Percentiles rank a stretch among this genome's conserved stretches.
phyloP scores from a whole-genome alignment of 1,140 invertebrate genomes.

The Bilobella aurantiaca region DNA sequence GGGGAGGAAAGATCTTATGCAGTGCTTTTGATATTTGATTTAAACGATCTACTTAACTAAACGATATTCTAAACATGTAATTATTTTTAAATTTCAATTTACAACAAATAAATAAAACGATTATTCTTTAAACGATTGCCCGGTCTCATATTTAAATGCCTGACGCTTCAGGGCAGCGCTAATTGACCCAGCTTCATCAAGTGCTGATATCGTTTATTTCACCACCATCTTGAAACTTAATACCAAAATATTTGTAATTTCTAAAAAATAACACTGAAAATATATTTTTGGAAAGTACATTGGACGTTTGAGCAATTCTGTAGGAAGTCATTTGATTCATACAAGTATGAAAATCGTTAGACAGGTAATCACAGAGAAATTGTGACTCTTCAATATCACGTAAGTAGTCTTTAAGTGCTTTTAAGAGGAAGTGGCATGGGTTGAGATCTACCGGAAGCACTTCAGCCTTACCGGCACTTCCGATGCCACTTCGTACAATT shows the following conservation, averaged over 20 bases:
- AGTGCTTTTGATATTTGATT: too few species aligned
- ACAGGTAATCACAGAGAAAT: background rate
- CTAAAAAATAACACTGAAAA: background rate
- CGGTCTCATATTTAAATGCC: too few species aligned
- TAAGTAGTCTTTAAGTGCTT: background rate
- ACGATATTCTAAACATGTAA: too few species aligned
- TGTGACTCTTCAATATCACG: background rate
- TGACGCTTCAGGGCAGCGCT: too few species aligned
- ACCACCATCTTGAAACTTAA: too few species aligned
- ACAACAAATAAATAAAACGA: too few species aligned
- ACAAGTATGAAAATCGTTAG: background rate
- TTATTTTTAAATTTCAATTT: too few species aligned
- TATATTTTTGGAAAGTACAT: background rate
- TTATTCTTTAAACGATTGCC: too few species aligned
- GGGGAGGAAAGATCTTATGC: too few species aligned
- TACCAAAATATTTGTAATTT: background rate
- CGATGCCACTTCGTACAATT: background rate
- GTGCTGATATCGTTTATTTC: too few species aligned
- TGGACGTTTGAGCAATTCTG: background rate
- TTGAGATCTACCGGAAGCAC: background rate
- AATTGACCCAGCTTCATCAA: too few species aligned
- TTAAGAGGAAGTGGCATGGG: background rate
- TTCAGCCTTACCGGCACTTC: background rate
- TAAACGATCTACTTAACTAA: too few species aligned
- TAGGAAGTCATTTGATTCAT: constrained; percentile 2